A percentile compares a stretch with the other conserved stretches of the same genome.
Evolutionary conservation across 2,113 vertebrate species (phyloP).

Genomic region (Coreoperca whiteheadi): DNA sequence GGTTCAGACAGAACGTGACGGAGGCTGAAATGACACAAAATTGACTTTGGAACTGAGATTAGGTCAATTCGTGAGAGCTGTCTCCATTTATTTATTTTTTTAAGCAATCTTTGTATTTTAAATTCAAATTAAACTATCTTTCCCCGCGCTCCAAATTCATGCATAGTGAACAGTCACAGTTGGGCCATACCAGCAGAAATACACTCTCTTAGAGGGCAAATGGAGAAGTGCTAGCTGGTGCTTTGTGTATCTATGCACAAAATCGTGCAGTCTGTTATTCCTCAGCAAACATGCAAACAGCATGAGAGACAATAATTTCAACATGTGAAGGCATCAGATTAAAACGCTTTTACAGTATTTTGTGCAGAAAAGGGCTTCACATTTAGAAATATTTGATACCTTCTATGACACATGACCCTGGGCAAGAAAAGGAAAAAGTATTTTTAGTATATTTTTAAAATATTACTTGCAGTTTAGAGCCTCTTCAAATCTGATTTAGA

Average conservation of each 20-base stretch:
- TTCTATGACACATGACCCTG: not conserved
- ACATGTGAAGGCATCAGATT: not conserved
- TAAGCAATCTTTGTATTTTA: not conserved
- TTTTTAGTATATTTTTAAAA: not conserved
- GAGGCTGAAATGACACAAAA: constrained; percentile 6
- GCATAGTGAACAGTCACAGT: not conserved
- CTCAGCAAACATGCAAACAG: constrained; percentile 4
- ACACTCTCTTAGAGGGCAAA: not conserved
- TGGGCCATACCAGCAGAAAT: not conserved
- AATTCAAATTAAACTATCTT: constrained; percentile 20
- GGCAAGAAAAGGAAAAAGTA: not conserved
- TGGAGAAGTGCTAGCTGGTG: not conserved
- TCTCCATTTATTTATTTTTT: not conserved
- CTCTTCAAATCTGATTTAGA: not conserved
- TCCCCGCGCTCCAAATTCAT: not conserved
- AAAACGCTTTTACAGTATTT: not conserved
- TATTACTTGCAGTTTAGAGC: not conserved
- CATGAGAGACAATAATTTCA: not conserved
- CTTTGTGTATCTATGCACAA: not conserved
- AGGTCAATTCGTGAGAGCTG: not conserved
- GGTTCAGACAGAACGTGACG: constrained; percentile 2
- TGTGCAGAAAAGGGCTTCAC: not conserved
- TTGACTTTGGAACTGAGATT: constrained; percentile 19
- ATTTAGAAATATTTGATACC: not conserved
- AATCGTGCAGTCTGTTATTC: not conserved